Evolutionary conservation across 2,797 vertebrate genomes (phyloP), one percentile per base, ranked within the genome.

Genomic region (Acanthis flammea): DNA sequence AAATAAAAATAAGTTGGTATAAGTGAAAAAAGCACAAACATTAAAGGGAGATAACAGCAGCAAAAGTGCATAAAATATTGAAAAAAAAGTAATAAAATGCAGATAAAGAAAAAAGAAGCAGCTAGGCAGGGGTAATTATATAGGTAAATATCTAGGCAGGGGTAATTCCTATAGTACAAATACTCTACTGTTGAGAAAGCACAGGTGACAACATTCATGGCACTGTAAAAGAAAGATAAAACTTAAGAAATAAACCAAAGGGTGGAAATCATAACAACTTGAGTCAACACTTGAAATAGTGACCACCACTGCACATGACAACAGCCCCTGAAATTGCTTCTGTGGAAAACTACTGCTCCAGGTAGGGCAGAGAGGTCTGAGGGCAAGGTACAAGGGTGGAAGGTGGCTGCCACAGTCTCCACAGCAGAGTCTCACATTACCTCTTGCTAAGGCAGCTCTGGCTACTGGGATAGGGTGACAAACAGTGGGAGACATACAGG

Each of bases 401-500:
- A 54, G 3, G 39, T 14, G 22, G 33, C 50, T 93, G 33, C 72
- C 14, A 2, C 1, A 41, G 41, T 16, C 41, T 41, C 41, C 41
- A 16, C 41, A 3, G 31, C 11, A 74, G 28, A 14, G 45, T 63
- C 14, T 27, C 37, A 53, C 18, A 7, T 3, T 24, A 30, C 24
- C 8, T 47, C 19, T 41, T 63, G 28, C 22, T 75, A 31, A 15
- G 12, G 41, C 45, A 67, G 14, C 41, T 53, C 62, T 41, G 21
- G 45, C 7, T 3, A 0, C 24, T 44, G 41, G 21, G 10, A 11
- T 39, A 22, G 31, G 53, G 22, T 19, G 42, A 14, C 19, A 19
- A 11, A 7, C 25, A 2, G 4, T 45, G 21, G n/a, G 45, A 48
- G 18, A 61, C 0, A 0, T 27, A 47, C 3, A 41, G n/a, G 9